phyloP scores from a whole-genome alignment of 2,888 invertebrate genomes.

The Macrophya annulata region DNA sequence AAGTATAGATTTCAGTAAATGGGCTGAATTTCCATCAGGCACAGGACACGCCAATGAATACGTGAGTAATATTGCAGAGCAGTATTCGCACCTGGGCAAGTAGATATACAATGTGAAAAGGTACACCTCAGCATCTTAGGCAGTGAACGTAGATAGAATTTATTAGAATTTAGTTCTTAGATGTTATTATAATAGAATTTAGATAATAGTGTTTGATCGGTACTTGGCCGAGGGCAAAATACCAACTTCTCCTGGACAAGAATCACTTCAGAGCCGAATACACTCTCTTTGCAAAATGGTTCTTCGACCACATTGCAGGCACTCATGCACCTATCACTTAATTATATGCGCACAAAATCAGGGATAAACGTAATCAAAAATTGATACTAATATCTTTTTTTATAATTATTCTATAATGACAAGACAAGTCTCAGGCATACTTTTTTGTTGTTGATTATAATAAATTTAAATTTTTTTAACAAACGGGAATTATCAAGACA shows the following conservation, averaged over 20 bases:
- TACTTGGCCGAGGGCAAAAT: slow-evolving; percentile 15
- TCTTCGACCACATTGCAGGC: slow-evolving; percentile 21
- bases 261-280: background rate
- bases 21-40: slow-evolving; percentile 87
- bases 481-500: background rate
- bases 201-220: slow-evolving; percentile 23
- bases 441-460: background rate
- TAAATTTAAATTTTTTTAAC: background rate
- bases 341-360: slow-evolving; percentile 6
- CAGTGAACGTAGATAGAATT: slow-evolving; percentile 34
- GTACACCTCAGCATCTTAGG: slow-evolving; percentile 48
- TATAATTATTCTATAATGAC: slow-evolving; percentile 30
- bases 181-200: slow-evolving; percentile 14
- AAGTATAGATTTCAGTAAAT: slow-evolving; percentile 92
- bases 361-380: slow-evolving; percentile 7
- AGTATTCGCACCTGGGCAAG: slow-evolving; percentile 78
- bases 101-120: slow-evolving; percentile 59
- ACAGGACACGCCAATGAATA: slow-evolving; percentile 82
- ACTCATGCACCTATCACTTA: slow-evolving; percentile 6
- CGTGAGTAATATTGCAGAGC: slow-evolving; percentile 85
- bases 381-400: background rate
- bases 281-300: background rate
- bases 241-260: background rate
- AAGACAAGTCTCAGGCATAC: background rate
- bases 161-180: slow-evolving; percentile 35